Conservation (phyloP, 2,888 invertebrate species). For the Dasypolia templi region DNA sequence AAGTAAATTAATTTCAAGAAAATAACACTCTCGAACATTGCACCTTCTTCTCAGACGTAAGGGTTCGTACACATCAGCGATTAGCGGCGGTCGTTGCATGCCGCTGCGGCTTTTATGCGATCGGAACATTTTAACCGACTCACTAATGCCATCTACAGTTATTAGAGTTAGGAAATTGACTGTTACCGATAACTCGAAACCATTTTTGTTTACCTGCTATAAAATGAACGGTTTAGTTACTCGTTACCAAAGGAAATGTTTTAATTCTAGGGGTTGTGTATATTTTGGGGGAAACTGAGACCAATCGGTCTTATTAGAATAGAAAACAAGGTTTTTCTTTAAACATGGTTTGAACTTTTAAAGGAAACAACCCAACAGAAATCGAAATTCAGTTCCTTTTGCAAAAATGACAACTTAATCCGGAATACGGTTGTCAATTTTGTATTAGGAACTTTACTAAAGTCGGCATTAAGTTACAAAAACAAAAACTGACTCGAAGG, state of each 20-base stretch:
- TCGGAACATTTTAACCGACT: neutral
- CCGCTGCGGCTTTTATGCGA: slow-evolving; percentile 36
- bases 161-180: slow-evolving; percentile 24
- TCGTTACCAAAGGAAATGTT: slow-evolving; percentile 9
- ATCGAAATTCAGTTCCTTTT: too few relatives aligned
- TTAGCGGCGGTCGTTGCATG: slow-evolving; percentile 39
- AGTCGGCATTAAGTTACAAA: too few relatives aligned
- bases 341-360: too few relatives aligned
- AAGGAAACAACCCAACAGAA: too few relatives aligned
- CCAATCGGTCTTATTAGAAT: too few relatives aligned
- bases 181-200: slow-evolving; percentile 2
- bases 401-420: too few relatives aligned
- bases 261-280: slow-evolving; percentile 8
- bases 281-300: neutral
- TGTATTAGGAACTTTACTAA: too few relatives aligned
- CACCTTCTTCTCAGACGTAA: neutral
- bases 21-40: neutral
- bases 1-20: neutral
- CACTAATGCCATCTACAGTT: neutral
- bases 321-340: too few relatives aligned
- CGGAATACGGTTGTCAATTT: too few relatives aligned
- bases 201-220: slow-evolving; percentile 31
- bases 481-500: too few relatives aligned
- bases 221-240: neutral
- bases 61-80: slow-evolving; percentile 25